Evolutionary conservation across 2,888 invertebrate genomes (phyloP).

Genomic region (Drosophila robusta): DNA sequence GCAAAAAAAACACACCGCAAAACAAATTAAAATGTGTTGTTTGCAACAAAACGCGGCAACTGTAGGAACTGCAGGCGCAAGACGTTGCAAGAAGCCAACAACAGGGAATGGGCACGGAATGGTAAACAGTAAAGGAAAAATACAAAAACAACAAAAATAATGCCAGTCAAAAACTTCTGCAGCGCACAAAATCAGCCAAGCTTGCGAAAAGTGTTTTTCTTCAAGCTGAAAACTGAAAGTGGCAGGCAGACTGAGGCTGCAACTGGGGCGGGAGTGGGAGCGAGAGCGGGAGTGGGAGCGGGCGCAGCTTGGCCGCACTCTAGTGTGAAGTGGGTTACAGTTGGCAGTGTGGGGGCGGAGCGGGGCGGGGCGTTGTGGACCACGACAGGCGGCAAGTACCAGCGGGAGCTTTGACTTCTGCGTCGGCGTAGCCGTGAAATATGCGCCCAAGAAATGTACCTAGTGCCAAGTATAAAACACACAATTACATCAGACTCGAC

Average conservation of each 20-base stretch:
- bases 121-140: slow-evolving; percentile 2
- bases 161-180: slow-evolving; percentile 45
- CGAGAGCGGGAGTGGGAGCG: slow-evolving; percentile 5
- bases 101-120: slow-evolving; percentile 52
- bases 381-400: slow-evolving; percentile 16
- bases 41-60: slow-evolving; percentile 63
- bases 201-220: slow-evolving; percentile 70
- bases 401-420: slow-evolving; percentile 49
- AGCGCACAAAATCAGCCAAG: slow-evolving; percentile 71
- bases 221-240: slow-evolving; percentile 55
- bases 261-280: slow-evolving; percentile 20
- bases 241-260: slow-evolving; percentile 39
- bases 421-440: slow-evolving; percentile 43
- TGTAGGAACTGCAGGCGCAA: slow-evolving; percentile 40
- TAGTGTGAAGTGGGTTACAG: slow-evolving; percentile 72
- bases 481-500: slow-evolving; percentile 26
- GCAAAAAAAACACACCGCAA: slow-evolving; percentile 30
- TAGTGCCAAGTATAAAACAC: slow-evolving; percentile 9
- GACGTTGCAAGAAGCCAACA: slow-evolving; percentile 35
- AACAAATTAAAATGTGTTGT: slow-evolving; percentile 69
- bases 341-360: slow-evolving; percentile 24
- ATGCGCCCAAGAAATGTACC: slow-evolving; percentile 18
- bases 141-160: slow-evolving; percentile 5
- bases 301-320: slow-evolving; percentile 54
- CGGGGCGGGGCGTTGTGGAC: slow-evolving; percentile 17